These are phyloP conservation scores for Saccopteryx leptura DNA, from an alignment of 2,113 vertebrate species.

Conservation along the genomic window DNA sequence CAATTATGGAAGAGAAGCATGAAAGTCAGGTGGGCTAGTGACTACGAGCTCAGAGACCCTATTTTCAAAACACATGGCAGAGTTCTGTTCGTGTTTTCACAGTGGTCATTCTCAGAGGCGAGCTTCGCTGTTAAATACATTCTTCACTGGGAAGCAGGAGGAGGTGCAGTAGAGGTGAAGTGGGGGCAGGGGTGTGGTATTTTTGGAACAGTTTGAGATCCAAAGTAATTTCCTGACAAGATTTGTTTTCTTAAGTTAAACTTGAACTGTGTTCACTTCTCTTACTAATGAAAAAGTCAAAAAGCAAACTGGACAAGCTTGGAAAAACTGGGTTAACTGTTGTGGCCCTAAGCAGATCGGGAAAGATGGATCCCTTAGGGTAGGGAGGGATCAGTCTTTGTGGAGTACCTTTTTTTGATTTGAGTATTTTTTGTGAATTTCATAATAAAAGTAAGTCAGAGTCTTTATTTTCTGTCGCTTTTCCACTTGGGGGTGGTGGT, in stretches of 20 bases:
- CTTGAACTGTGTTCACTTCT: not conserved
- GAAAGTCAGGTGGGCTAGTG: not conserved
- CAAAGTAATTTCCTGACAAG: conserved; percentile 72
- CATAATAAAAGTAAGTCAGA: not conserved
- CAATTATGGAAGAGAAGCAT: not conserved
- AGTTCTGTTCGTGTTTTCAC: not conserved
- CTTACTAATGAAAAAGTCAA: not conserved
- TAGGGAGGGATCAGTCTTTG: not conserved
- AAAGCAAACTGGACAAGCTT: not conserved
- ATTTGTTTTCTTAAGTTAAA: conserved; percentile 51
- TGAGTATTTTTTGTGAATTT: conserved; percentile 37
- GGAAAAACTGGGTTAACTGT: not conserved
- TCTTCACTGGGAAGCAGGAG: not conserved
- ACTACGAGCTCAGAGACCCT: not conserved
- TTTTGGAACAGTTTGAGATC: conserved; percentile 68
- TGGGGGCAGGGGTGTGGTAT: conserved; percentile 63
- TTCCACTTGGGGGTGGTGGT: fast-evolving
- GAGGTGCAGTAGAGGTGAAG: not conserved
- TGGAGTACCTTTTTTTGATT: not conserved
- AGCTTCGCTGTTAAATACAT: conserved; percentile 53
- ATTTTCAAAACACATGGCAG: not conserved
- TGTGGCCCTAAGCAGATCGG: not conserved
- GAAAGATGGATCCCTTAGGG: not conserved
- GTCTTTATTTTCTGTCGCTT: conserved; percentile 1
- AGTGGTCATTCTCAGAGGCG: not conserved